Evolutionary conservation across 2,113 vertebrate genomes (phyloP).

Genomic region (Phoxinus phoxinus): DNA sequence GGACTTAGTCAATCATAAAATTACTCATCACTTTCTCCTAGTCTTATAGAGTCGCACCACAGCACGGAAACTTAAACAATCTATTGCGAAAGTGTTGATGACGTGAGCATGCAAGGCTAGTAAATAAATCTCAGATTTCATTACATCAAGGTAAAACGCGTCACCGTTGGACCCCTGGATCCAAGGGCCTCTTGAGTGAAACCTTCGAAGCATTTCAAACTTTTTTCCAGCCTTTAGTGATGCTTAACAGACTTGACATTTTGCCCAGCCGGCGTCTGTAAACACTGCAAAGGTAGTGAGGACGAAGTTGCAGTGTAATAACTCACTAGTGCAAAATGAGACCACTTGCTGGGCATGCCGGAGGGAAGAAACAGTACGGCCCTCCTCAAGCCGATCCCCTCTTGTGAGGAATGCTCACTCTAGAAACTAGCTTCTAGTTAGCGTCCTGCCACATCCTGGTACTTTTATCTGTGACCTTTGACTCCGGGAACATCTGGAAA

Average conservation of each 20-base stretch:
- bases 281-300: conserved; percentile 76
- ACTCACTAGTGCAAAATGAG: conserved; percentile 82
- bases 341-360: conserved; percentile 80
- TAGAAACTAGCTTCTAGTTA: conserved; percentile 77
- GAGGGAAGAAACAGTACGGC: conserved; percentile 79
- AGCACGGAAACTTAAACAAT: conserved; percentile 48
- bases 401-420: conserved; percentile 83
- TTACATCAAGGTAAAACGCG: conserved; percentile 42
- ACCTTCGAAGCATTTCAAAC: conserved; percentile 66
- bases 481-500: conserved; percentile 96
- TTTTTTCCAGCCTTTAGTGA: conserved; percentile 65
- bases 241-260: conserved; percentile 76
- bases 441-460: conserved; percentile 85
- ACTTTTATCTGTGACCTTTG: conserved; percentile 95
- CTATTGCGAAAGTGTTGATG: not conserved
- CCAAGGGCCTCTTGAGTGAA: conserved; percentile 34
- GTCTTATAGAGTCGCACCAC: conserved; percentile 25
- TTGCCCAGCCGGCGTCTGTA: conserved; percentile 72
- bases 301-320: conserved; percentile 79
- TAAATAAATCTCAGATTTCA: conserved; percentile 29
- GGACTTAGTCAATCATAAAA: conserved; percentile 61
- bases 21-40: conserved; percentile 34
- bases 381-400: conserved; percentile 77
- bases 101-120: conserved; percentile 7
- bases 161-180: conserved; percentile 55